Conservation (phyloP, 2,113 vertebrate species). For the Merops nubicus region DNA sequence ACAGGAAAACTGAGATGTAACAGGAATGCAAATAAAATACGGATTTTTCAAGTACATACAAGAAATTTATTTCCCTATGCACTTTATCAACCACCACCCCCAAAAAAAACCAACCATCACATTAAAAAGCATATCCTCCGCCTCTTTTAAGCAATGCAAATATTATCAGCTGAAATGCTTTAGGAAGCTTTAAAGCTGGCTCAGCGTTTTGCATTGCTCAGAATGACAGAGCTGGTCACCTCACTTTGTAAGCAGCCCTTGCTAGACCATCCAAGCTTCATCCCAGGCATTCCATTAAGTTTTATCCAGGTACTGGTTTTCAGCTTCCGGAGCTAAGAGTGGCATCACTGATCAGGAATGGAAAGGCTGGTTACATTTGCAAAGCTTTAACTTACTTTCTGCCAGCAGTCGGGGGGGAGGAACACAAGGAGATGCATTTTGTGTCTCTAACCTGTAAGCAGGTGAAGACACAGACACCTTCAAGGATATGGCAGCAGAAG, state of each 20-base stretch:
- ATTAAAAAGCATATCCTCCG: neutral
- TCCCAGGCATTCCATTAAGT: neutral
- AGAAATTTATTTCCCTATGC: neutral
- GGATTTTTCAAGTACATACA: neutral
- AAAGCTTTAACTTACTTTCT: neutral
- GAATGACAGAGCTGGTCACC: neutral
- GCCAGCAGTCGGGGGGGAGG: neutral
- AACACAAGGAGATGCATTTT: rapidly evolving
- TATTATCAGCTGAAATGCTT: neutral
- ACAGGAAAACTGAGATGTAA: constrained; percentile 3
- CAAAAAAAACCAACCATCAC: neutral
- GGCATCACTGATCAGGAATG: neutral
- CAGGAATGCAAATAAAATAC: neutral
- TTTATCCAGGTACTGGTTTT: neutral
- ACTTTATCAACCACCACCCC: neutral
- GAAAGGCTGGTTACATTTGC: rapidly evolving
- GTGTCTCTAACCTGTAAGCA: neutral
- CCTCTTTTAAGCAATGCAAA: neutral
- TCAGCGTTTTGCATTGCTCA: neutral
- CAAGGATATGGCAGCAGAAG: neutral
- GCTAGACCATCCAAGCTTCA: neutral
- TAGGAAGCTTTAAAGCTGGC: neutral
- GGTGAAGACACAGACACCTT: neutral
- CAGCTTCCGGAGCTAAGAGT: neutral
- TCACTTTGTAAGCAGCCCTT: neutral